Percentiles rank a stretch among this genome's conserved stretches.
These are phyloP conservation scores for Saxidomus purpurata DNA, from an alignment of 1,140 invertebrate species.

Conservation along the genomic window DNA sequence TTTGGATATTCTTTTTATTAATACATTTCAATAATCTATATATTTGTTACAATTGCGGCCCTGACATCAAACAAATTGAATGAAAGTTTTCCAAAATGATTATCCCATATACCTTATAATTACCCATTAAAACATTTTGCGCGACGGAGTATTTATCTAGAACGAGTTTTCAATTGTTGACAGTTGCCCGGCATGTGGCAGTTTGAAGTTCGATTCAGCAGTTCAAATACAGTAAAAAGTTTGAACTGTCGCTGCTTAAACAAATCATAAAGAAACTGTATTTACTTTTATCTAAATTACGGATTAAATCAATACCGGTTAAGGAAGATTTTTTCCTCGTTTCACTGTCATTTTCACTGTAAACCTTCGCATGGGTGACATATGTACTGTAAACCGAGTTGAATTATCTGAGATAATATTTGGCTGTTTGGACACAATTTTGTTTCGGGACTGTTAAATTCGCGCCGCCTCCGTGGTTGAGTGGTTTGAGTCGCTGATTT, in stretches of 20 bases:
- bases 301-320: slow-evolving; percentile 9
- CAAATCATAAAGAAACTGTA: slow-evolving; percentile 22
- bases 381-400: too few species aligned
- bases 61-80: not conserved
- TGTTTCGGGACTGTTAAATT: too few species aligned
- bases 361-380: not conserved
- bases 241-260: slow-evolving; percentile 32
- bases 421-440: too few species aligned
- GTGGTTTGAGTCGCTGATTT: too few species aligned
- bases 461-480: too few species aligned
- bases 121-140: not conserved
- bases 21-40: not conserved
- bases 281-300: slow-evolving; percentile 35
- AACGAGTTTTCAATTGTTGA: not conserved
- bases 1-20: not conserved
- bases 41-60: not conserved
- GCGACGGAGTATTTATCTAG: not conserved
- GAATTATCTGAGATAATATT: too few species aligned
- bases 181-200: slow-evolving; percentile 4
- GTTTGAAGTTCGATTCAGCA: not conserved
- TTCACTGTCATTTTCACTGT: not conserved
- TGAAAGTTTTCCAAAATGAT: not conserved
- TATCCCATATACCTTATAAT: not conserved
- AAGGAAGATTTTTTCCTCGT: not conserved
- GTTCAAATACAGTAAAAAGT: slow-evolving; percentile 21